Base-by-base conservation (phyloP, 2,797 vertebrate species). In the Girardinus metallicus region DNA sequence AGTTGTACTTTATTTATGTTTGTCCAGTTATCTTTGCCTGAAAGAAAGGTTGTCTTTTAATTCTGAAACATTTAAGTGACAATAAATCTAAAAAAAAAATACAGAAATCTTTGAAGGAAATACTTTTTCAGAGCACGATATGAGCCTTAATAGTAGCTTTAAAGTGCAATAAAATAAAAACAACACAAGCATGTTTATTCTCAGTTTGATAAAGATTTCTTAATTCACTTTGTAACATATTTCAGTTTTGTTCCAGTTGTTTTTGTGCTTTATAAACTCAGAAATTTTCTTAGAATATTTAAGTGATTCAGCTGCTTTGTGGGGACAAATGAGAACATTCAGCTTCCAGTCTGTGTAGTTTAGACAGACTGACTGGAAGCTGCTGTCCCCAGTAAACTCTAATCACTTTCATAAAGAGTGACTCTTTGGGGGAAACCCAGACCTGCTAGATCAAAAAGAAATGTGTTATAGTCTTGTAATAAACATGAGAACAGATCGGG, bases 101-200 rank as follows among this genome's bases (percentile, higher is more conserved):
- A 21, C 7, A 41, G 10, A 41, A 26, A 26, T 43, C 21, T 43
- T 1, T 68, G 31, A 41, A 41, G 36, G 41, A 10, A 46, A 44
- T 29, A 71, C 68, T 29, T 71, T 44, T 71, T 29, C 68, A 43
- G 12, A 46, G 43, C 41, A 71, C 68, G 29, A 43, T 3, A 44
- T 46, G n/a, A 44, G n/a, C 41, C 44, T 29, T 16, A 44, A 44
- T 44, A 29, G 41, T 29, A 44, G 41, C 68, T 44, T 71, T 71
- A n/a, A 71, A 44, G 68, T 71, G 68, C 68, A 71, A 43, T 46
- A 71, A 44, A 71, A 29, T 29, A 44, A 71, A 71, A 46, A 26
- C 23, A 70, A n/a, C 68, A 29, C 68, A 46, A 44, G 39, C 39
- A 43, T 71, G 41, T 46, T 70, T n/a, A 2, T 46, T 70, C 66